Base-by-base conservation (phyloP, 2,888 invertebrate species). In the Merodon equestris region DNA sequence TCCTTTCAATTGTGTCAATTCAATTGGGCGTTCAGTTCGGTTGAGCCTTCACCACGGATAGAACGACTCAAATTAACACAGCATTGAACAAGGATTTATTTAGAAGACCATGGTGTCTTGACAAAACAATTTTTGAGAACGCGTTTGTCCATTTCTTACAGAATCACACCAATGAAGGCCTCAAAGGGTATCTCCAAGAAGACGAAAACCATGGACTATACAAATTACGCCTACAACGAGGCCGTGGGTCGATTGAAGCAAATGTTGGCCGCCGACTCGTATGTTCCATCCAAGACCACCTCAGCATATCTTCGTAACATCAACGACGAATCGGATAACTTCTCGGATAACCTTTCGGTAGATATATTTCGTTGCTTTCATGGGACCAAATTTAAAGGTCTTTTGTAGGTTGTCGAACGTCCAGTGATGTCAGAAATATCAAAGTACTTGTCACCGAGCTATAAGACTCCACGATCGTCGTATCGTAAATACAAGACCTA, bases 171-270 rank as follows among this genome's bases (percentile, higher is more conserved):
- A 61, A 87, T 88, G 86, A 88, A 86, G 84, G 85, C 87, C 58
- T 85, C 87, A 54, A 87, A 85, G 82, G 84, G 85, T 73, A 85
- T 86, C 71, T 85, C 85, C 66, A 88, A 88, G 83, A 88, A 88
- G 82, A 84, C 84, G 53, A 87, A 87, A 82, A 90, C 92, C 53
- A 92, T 94, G 57, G 95, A 96, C 88, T 95, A 95, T 84, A 95
- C 95, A 0, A 96, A 96, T 86, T 91, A 93, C 83, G 95, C 95
- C 5, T 95, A 96, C 85, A 93, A 94, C 83, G 96, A 96, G 87
- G 96, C 96, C 12, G 95, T 96, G 3, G 93, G 93, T 0, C 93
- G 95, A 76, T 89, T 96, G 56, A 92, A 94, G 86, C 93, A 94
- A 84, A 91, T 95, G 82, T 87, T 96, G 75, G 93, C 94, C 0